These are phyloP conservation scores for Rhizoglyphus robini DNA, from an alignment of 1,140 invertebrate species.

Conservation along the genomic window DNA sequence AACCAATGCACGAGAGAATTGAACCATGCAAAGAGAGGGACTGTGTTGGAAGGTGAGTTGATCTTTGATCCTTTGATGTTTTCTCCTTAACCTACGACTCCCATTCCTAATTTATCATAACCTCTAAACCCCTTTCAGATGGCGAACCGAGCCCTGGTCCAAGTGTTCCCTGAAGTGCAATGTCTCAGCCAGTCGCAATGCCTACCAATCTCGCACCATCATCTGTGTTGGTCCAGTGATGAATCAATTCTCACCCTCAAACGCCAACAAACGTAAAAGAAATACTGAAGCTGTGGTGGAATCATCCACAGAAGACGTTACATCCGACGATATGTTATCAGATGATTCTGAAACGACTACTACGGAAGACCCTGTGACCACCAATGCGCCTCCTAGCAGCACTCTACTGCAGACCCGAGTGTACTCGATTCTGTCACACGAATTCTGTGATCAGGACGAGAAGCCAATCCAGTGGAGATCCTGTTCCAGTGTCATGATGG, in stretches of 20 bases:
- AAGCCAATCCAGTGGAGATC: conserved; percentile 10
- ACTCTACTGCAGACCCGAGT: background rate
- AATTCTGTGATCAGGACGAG: background rate
- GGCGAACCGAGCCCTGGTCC: conserved; percentile 10
- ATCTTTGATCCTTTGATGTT: too few species aligned
- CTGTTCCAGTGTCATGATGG: background rate
- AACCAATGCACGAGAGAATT: conserved; percentile 23
- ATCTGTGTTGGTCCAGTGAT: conserved; percentile 5
- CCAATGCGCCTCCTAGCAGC: background rate
- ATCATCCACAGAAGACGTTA: background rate
- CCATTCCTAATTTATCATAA: background rate
- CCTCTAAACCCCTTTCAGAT: background rate
- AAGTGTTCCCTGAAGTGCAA: background rate
- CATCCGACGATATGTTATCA: too few species aligned
- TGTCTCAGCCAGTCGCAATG: background rate
- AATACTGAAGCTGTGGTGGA: background rate
- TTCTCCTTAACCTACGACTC: too few species aligned
- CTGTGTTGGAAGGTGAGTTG: conserved; percentile 25
- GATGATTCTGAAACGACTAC: background rate
- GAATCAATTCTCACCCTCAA: background rate
- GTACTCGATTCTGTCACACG: background rate
- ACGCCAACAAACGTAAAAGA: background rate
- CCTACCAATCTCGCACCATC: conserved; percentile 5
- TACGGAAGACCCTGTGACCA: background rate
- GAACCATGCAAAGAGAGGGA: conserved; percentile 25